Evolutionary conservation across 1,140 invertebrate species (phyloP), one percentile per base, ranked within the genome.

Genomic region (Formica exsecta): DNA sequence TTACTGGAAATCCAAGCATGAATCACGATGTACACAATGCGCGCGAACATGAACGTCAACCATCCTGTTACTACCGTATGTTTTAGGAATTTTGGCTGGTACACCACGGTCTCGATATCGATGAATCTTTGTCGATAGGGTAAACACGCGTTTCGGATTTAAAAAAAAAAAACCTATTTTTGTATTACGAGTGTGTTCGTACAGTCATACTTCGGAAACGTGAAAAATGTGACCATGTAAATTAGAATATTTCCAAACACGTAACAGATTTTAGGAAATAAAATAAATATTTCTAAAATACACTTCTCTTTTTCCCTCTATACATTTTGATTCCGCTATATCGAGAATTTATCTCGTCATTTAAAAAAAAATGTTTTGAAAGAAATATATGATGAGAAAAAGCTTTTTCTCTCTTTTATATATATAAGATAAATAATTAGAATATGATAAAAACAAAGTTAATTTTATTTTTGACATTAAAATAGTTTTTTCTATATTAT

Each of bases 1-100:
- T 83, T 83, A 83, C 68, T 74, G 79, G 29, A 73, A 74, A 74
- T 83, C 29, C 79, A 74, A 62, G 25, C 79, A 61, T 80, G 48
- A 80, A 71, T 59, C 65, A 80, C 61, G 38, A 61, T 83, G 54
- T 51, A 51, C 38, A 83, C 79, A 74, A 83, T 83, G 57, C 22
- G 79, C 11, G 38, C 41, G 68, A 38, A 62, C 38, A 41, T 74
- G 54, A 29, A 83, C 66, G 54, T 61, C 66, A 62, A 61, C 68
- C 68, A 11, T 74, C 22, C 36, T 3, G 68, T 83, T 74, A 83
- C 73, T 62, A 73, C 32, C 57, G 36, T 57, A 38, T 70, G 65
- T 32, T 36, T 25, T 29, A 74, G 41, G 68, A 83, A 83, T 83
- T 83, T 83, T 74, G 57, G 41, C 38, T 70, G 79, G 68, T 19